phyloP scores from a whole-genome alignment of 2,888 invertebrate species.

The Ctena decussata region DNA sequence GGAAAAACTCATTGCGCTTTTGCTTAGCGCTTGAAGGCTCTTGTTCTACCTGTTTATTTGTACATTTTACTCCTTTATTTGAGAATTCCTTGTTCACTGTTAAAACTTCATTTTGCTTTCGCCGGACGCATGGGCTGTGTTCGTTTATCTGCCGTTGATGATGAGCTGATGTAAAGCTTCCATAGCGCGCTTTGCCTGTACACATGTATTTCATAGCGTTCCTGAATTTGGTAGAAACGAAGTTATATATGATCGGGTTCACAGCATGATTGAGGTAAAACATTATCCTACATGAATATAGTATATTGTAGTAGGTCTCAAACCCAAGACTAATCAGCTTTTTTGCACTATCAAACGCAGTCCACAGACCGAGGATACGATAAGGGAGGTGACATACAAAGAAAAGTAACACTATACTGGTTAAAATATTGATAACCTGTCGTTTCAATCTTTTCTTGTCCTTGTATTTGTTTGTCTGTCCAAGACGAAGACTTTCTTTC shows the following conservation, averaged over 20 bases:
- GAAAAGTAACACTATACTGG: slow-evolving; percentile 51
- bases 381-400: slow-evolving; percentile 61
- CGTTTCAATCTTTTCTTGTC: slow-evolving; percentile 10
- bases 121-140: background rate
- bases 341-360: slow-evolving; percentile 26
- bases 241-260: slow-evolving; percentile 64
- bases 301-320: slow-evolving; percentile 45
- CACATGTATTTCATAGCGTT: slow-evolving; percentile 79
- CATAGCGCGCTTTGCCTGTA: slow-evolving; percentile 3
- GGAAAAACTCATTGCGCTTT: slow-evolving; percentile 51
- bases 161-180: slow-evolving; percentile 19
- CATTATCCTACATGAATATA: slow-evolving; percentile 57
- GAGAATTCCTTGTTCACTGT: slow-evolving; percentile 4
- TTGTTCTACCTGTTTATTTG: background rate
- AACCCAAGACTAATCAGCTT: slow-evolving; percentile 47
- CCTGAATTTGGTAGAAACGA: slow-evolving; percentile 65
- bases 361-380: slow-evolving; percentile 54
- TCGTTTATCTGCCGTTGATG: background rate
- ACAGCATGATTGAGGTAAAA: slow-evolving; percentile 79
- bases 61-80: background rate
- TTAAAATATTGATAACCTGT: slow-evolving; percentile 56
- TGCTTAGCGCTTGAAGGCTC: slow-evolving; percentile 8
- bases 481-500: background rate
- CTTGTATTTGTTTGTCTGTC: background rate
- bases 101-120: slow-evolving; percentile 1